phyloP scores from a whole-genome alignment of 2,797 vertebrate species.

The Phataginus tricuspis region DNA sequence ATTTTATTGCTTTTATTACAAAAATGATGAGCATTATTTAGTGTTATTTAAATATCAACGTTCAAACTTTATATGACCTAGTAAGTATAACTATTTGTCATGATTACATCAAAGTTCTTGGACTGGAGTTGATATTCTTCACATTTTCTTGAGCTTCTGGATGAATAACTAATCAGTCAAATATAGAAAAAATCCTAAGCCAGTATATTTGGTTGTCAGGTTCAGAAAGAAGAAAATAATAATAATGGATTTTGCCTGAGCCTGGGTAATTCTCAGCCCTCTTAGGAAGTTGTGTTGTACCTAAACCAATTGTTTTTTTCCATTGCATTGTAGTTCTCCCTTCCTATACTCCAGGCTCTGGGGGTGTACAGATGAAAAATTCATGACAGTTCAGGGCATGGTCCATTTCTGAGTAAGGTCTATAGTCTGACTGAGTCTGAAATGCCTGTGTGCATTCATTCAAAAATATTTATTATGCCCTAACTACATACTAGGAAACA shows the following conservation, averaged over 20 bases:
- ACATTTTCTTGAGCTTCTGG: not conserved
- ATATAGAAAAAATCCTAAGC: not conserved
- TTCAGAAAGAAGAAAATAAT: slow-evolving; percentile 26
- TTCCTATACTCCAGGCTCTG: not conserved
- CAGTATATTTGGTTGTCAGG: not conserved
- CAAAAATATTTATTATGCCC: not conserved
- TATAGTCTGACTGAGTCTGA: not conserved
- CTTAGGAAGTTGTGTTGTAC: not conserved
- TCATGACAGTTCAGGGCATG: not conserved
- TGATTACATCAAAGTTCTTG: not conserved
- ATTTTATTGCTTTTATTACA: not conserved
- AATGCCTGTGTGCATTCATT: not conserved
- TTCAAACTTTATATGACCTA: not conserved
- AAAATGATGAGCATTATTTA: not conserved
- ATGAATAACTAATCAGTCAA: not conserved
- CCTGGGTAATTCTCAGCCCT: not conserved
- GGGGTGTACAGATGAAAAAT: not conserved
- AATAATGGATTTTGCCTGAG: not conserved
- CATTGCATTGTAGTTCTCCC: not conserved
- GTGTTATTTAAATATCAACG: not conserved
- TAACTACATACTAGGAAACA: not conserved
- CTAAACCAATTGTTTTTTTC: not conserved
- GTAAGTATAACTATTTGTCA: not conserved
- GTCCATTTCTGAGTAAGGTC: not conserved
- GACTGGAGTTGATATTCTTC: not conserved